phyloP scores from a whole-genome alignment of 2,113 vertebrate species.

The Syngnathus typhle region DNA sequence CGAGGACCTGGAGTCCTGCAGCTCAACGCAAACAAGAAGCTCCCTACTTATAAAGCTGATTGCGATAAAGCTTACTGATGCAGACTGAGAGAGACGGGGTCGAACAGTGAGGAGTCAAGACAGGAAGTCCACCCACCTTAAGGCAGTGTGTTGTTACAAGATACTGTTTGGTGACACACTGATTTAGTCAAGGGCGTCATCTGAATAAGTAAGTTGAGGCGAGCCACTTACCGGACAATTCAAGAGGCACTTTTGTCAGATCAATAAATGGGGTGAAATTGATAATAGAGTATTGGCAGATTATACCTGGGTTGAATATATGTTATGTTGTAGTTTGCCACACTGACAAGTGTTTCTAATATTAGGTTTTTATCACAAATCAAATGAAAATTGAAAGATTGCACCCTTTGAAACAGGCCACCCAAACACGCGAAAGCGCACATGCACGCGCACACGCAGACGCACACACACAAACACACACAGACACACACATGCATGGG shows the following conservation, averaged over 20 bases:
- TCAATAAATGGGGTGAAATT: background rate
- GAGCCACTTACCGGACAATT: background rate
- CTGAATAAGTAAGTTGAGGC: background rate
- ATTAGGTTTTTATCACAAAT: background rate
- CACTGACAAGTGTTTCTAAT: background rate
- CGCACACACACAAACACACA: slow-evolving; percentile 2
- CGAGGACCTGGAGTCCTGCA: slow-evolving; percentile 50
- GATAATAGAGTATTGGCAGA: background rate
- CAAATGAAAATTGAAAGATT: background rate
- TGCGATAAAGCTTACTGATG: slow-evolving; percentile 47
- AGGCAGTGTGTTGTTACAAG: slow-evolving; percentile 44
- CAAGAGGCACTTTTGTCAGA: background rate
- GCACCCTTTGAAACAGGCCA: slow-evolving; percentile 8
- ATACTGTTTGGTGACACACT: slow-evolving; percentile 26
- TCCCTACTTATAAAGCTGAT: slow-evolving; percentile 23
- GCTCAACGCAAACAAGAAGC: slow-evolving; percentile 50
- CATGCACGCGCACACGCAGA: slow-evolving; percentile 9
- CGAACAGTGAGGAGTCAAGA: slow-evolving; percentile 33
- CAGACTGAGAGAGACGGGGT: slow-evolving; percentile 26
- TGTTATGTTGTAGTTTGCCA: background rate
- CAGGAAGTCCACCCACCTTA: slow-evolving; percentile 61
- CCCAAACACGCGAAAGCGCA: slow-evolving; percentile 12
- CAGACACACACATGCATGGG: slow-evolving; percentile 38
- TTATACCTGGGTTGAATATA: background rate
- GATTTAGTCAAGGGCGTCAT: slow-evolving; percentile 12